Evolutionary conservation across 2,888 invertebrate species (phyloP).

Genomic region (Sphinx pinastri): DNA sequence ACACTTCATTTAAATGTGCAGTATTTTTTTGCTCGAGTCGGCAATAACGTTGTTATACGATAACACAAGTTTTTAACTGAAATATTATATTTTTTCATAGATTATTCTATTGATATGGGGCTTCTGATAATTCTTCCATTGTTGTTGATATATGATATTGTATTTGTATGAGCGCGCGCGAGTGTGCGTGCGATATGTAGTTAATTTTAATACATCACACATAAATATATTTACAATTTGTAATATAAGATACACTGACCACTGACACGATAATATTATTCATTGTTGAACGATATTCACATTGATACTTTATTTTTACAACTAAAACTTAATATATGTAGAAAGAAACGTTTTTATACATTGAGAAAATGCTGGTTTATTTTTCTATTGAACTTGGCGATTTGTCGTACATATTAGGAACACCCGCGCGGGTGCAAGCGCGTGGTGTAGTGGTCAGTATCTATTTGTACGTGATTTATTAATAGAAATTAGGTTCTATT

Average conservation of each 20-base stretch:
- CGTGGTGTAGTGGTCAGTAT: constrained; percentile 46
- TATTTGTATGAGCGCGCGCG: constrained; percentile 51
- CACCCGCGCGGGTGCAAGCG: constrained; percentile 26
- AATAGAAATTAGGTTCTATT: constrained; percentile 35
- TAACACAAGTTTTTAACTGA: constrained; percentile 40
- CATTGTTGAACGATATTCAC: background rate
- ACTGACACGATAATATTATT: constrained; percentile 12
- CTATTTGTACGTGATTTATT: constrained; percentile 40
- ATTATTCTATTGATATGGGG: constrained; percentile 59
- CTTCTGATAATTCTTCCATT: constrained; percentile 78
- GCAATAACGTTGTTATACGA: constrained; percentile 37
- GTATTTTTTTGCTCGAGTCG: constrained; percentile 36
- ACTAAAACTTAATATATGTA: background rate
- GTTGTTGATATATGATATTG: constrained; percentile 62
- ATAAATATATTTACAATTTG: constrained; percentile 57
- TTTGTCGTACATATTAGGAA: constrained; percentile 39
- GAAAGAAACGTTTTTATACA: background rate
- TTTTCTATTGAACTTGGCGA: constrained; percentile 23
- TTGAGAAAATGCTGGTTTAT: constrained; percentile 21
- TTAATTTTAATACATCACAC: constrained; percentile 45
- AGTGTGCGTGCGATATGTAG: constrained; percentile 50
- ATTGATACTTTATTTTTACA: constrained; percentile 15
- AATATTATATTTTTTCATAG: constrained; percentile 52
- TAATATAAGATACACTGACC: constrained; percentile 33
- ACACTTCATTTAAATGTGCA: constrained; percentile 38